Conservation (phyloP, 1,140 invertebrate species). For the Phymorhynchus buccinoides region DNA sequence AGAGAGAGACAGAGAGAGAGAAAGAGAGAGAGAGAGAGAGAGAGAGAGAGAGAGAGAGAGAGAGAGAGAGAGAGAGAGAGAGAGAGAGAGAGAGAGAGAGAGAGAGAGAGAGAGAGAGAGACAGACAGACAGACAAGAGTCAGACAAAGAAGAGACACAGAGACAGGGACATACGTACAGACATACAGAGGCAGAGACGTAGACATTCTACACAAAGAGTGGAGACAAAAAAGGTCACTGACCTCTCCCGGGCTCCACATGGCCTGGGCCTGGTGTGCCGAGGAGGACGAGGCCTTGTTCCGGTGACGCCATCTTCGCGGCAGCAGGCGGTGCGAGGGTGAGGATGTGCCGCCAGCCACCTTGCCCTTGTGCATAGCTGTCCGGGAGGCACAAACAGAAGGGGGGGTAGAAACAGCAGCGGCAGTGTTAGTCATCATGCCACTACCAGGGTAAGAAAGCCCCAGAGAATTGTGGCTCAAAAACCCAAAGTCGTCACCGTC, state of each 20-base stretch:
- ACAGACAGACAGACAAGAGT: conserved; percentile 8
- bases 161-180: background rate
- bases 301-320: conserved; percentile 88
- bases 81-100: background rate
- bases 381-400: conserved; percentile 50
- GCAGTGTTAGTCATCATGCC: no score
- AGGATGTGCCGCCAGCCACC: conserved; percentile 64
- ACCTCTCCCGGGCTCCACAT: conserved; percentile 89
- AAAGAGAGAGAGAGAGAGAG: background rate
- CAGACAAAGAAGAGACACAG: background rate
- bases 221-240: conserved; percentile 68
- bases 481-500: conserved; percentile 69
- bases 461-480: conserved; percentile 57
- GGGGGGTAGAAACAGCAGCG: conserved; percentile 29
- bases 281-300: conserved; percentile 80
- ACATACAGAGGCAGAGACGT: background rate
- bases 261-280: conserved; percentile 60
- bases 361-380: conserved; percentile 68
- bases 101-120: background rate
- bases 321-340: conserved; percentile 79
- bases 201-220: background rate
- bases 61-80: background rate
- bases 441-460: background rate
- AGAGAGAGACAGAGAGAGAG: no score
- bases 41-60: background rate